Evolutionary conservation across 2,113 vertebrate genomes (phyloP).

Genomic region (Motacilla tschutschensis): DNA sequence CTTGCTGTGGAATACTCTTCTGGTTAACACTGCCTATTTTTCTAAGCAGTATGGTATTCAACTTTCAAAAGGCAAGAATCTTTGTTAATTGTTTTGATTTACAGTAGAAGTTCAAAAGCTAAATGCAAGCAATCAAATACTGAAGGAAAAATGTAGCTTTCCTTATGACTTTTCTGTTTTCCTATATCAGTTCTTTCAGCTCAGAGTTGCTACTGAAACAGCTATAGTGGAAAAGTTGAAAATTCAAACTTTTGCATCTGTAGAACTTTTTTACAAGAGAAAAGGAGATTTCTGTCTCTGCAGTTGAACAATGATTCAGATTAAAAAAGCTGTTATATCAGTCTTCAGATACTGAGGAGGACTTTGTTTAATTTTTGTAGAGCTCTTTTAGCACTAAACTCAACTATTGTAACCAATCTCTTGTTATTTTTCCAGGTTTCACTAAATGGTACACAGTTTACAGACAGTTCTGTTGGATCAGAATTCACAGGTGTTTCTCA

Average conservation of each 20-base stretch:
- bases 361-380: not conserved
- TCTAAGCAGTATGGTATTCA: not conserved
- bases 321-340: not conserved
- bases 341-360: not conserved
- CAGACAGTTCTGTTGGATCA: slow-evolving; percentile 83
- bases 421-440: slow-evolving; percentile 74
- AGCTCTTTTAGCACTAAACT: not conserved
- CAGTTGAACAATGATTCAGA: not conserved
- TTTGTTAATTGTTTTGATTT: not conserved
- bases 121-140: not conserved
- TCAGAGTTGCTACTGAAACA: not conserved
- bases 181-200: not conserved
- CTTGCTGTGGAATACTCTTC: not conserved
- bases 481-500: slow-evolving; percentile 89
- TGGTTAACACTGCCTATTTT: not conserved
- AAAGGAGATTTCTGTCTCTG: not conserved
- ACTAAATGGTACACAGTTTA: slow-evolving; percentile 85
- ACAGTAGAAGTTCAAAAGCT: not conserved
- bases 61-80: not conserved
- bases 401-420: not conserved
- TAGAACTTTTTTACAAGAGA: not conserved
- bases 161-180: not conserved
- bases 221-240: not conserved
- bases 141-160: not conserved
- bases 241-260: not conserved